Base-by-base conservation (phyloP, 2,888 invertebrate genomes). In the Octonoba sinensis region DNA sequence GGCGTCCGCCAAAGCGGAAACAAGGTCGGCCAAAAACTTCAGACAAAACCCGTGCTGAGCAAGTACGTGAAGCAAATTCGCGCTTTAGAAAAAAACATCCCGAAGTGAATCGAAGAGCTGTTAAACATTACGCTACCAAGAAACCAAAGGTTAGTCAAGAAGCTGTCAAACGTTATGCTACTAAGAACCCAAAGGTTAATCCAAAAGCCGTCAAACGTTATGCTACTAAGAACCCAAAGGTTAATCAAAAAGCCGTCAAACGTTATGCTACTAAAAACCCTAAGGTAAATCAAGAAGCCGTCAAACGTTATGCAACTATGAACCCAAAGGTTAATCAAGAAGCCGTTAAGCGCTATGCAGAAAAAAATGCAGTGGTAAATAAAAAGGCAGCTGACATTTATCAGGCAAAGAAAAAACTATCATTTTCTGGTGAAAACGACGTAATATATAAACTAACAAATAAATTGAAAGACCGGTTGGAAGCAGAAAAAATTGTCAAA, bases 401-500 rank as follows among this genome's bases (percentile, higher is more conserved):
- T 15, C 51, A 51, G 51, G 51, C 51, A 51, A 51, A 15, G 15
- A 51, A 51, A 27, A 51, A 51, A 15, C 15, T 51, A 51, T 8
- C 51, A 51, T 51, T 51, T 51, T 4, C 6, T 0, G 11, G 51
- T 8, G 11, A 8, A 51, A 8, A 51, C 0, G 11, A 51, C 0
- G 11, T 15, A 0, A 51, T 51, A 51, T 11, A 51, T 13, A 15
- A 27, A 27, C 27, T 27, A 27, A 27, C 27, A 6, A 6, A 27
- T 27, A 2, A 27, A 27, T 6, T 27, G 6, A 27, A 27, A 27
- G 27, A 27, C 27, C 27, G 27, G 6, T 27, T 27, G 27, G 27
- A 54, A 54, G 54, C 54, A 18, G 54, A 54, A 54, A 54, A 54
- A 54, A n/a, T 54, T n/a, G 54, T 54, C n/a, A 54, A 60, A 27